phyloP scores from a whole-genome alignment of 2,888 invertebrate genomes.

The Limnephilus marmoratus region DNA sequence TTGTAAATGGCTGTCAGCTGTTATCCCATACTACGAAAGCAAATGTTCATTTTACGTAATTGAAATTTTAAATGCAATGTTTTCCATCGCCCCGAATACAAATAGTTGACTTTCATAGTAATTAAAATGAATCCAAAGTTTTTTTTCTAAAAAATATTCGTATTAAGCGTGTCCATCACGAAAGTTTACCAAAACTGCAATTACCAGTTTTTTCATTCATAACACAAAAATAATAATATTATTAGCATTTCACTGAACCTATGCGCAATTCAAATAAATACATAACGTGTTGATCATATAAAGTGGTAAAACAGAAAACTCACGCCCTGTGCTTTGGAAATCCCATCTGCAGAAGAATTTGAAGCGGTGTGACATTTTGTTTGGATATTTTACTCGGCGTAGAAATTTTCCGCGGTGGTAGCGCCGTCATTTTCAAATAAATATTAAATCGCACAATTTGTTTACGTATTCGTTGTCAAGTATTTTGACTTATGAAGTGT shows the following conservation, averaged over 20 bases:
- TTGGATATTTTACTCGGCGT: slow-evolving; percentile 84
- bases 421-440: slow-evolving; percentile 80
- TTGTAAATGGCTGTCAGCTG: no score
- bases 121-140: no score
- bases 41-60: no score
- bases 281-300: slow-evolving; percentile 47
- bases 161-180: no score
- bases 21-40: no score
- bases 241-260: slow-evolving; percentile 36
- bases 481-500: slow-evolving; percentile 60
- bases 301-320: slow-evolving; percentile 72
- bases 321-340: slow-evolving; percentile 93
- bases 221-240: background rate
- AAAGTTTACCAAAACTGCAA: no score
- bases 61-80: no score
- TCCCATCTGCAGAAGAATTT: slow-evolving; percentile 92
- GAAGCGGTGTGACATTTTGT: slow-evolving; percentile 86
- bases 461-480: slow-evolving; percentile 61
- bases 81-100: no score
- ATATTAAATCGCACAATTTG: slow-evolving; percentile 60
- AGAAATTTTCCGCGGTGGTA: slow-evolving; percentile 87
- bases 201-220: slow-evolving; percentile 16
- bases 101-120: no score
- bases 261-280: slow-evolving; percentile 50
- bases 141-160: no score